phyloP scores from a whole-genome alignment of 2,113 vertebrate genomes.

The Notiomystis cincta region DNA sequence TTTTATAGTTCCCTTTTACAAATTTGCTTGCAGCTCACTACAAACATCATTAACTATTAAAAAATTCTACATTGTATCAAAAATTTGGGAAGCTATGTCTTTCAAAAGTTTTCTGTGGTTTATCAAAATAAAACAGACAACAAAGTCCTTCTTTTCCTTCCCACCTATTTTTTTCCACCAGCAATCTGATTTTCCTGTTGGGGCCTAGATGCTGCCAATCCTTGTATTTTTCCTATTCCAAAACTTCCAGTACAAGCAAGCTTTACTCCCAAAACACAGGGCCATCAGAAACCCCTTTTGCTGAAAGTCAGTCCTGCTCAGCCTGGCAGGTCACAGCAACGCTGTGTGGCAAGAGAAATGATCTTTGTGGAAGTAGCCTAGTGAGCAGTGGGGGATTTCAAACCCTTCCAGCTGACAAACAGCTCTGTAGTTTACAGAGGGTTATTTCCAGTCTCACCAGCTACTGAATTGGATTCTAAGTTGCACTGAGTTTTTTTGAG shows the following conservation, averaged over 20 bases:
- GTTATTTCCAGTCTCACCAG: neutral
- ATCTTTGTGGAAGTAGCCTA: neutral
- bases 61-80: neutral
- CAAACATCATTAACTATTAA: neutral
- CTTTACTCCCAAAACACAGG: neutral
- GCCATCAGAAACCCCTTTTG: neutral
- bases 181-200: neutral
- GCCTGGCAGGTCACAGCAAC: neutral
- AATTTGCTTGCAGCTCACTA: neutral
- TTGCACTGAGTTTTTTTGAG: neutral
- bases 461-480: neutral
- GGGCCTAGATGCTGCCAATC: neutral
- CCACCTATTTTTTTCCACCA: neutral
- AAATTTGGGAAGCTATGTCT: neutral
- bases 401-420: neutral
- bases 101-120: neutral
- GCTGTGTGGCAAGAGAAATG: neutral
- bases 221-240: neutral
- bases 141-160: neutral
- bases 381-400: neutral
- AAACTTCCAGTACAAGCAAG: neutral
- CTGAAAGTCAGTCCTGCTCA: neutral
- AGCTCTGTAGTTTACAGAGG: neutral
- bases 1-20: neutral
- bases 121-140: neutral